These are phyloP conservation scores for Leguminivora glycinivorella DNA, from an alignment of 1,140 invertebrate genomes.

Conservation along the genomic window DNA sequence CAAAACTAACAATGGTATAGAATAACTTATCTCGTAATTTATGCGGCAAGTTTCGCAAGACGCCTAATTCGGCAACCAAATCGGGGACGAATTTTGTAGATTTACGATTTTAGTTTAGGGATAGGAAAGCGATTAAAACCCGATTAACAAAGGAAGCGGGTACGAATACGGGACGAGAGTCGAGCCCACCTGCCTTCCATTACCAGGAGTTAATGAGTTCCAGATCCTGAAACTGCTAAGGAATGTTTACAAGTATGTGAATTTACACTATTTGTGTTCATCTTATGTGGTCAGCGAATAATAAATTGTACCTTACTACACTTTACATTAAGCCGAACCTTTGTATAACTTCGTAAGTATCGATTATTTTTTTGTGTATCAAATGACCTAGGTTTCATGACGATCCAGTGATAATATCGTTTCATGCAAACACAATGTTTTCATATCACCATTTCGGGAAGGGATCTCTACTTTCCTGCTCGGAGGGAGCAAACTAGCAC, in stretches of 20 bases:
- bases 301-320: no score
- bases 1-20: not conserved
- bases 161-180: conserved; percentile 37
- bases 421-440: no score
- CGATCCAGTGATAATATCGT: no score
- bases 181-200: conserved; percentile 51
- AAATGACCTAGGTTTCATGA: no score
- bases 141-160: conserved; percentile 59
- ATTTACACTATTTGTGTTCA: not conserved
- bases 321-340: no score
- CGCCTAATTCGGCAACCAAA: conserved; percentile 10
- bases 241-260: not conserved
- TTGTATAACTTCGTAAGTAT: no score
- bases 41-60: conserved; percentile 18
- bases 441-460: no score
- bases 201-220: conserved; percentile 50
- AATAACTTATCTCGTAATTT: conserved; percentile 15
- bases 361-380: no score
- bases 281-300: no score
- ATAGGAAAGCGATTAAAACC: conserved; percentile 69
- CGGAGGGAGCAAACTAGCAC: no score
- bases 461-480: no score
- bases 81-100: conserved; percentile 42
- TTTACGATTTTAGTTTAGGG: conserved; percentile 52
- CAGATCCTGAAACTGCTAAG: conserved; percentile 40